Conservation (phyloP, 2,113 vertebrate species). For the Gallinago undulata region DNA sequence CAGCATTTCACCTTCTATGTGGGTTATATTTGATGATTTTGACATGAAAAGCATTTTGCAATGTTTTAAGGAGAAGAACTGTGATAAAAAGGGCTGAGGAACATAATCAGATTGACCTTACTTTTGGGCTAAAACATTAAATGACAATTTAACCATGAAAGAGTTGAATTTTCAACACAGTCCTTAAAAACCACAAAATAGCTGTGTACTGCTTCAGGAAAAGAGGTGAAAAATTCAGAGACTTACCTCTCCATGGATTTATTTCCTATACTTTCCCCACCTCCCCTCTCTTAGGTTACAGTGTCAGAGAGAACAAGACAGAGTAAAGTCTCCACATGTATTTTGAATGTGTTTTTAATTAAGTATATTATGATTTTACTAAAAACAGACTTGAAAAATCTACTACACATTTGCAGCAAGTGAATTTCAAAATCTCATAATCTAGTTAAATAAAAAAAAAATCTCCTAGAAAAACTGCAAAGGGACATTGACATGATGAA, state of each 20-base stretch:
- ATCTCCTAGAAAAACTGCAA: background rate
- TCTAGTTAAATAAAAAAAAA: background rate
- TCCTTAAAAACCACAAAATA: background rate
- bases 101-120: background rate
- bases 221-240: background rate
- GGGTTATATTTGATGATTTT: constrained; percentile 2
- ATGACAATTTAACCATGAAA: background rate
- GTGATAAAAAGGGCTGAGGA: background rate
- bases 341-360: background rate
- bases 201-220: background rate
- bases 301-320: background rate
- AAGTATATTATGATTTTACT: background rate
- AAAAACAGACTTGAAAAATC: background rate
- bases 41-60: background rate
- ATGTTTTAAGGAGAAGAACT: background rate
- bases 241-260: background rate
- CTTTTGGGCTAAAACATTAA: background rate
- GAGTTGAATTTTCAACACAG: background rate
- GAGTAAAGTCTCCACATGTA: background rate
- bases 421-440: background rate
- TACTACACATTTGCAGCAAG: background rate
- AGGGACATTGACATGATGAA: background rate
- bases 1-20: background rate
- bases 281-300: background rate
- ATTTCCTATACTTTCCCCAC: background rate